Base-by-base conservation (phyloP, 2,113 vertebrate genomes). In the Phrynosoma blainvillii region DNA sequence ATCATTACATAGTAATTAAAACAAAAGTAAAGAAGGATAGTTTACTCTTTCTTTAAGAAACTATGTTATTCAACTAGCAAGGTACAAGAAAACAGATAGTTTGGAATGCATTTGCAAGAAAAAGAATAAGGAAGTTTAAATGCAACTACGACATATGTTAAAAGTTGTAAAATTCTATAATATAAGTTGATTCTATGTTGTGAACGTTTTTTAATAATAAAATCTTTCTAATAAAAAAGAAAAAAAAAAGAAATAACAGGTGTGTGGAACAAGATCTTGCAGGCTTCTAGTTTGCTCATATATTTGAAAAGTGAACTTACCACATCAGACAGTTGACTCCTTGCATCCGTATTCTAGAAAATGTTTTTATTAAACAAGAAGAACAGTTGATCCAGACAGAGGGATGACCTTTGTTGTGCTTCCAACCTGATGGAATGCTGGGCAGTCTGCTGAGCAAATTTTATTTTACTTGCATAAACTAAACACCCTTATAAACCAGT, bases 231-330 rank as follows among this genome's bases (percentile, higher is more conserved):
- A 36, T 36, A 36, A 36, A 36, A 36, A 36, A 36, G 36, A 36
- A 36, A 36, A 36, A 36, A 36, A 36, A 36, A 36, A 74, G 90
- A 79, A 71, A 52, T 32, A 80, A 56, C 84, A 93, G 84, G 84
- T 91, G 91, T 85, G 40, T 76, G 25, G 77, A 93, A 85, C 54
- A 91, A 85, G 74, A 82, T 91, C 77, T 62, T 83, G 47, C 75
- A 90, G 85, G 73, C 73, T 0, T 0, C 30, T n/a, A 11, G 27
- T 13, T 74, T 85, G 83, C 59, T 74, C 42, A 76, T 84, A 75
- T 87, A 88, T 25, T 12, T 36, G 82, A 42, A 78, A 86, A 92
- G 18, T 70, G 42, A 90, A 79, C 84, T 12, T 36, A 75, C 0
- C 70, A 0, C 4, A 1, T 84, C 47, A 81, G 74, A 85, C 8